Evolutionary conservation across 2,888 invertebrate genomes (phyloP).

Genomic region (Stenchaetothrips biformis): DNA sequence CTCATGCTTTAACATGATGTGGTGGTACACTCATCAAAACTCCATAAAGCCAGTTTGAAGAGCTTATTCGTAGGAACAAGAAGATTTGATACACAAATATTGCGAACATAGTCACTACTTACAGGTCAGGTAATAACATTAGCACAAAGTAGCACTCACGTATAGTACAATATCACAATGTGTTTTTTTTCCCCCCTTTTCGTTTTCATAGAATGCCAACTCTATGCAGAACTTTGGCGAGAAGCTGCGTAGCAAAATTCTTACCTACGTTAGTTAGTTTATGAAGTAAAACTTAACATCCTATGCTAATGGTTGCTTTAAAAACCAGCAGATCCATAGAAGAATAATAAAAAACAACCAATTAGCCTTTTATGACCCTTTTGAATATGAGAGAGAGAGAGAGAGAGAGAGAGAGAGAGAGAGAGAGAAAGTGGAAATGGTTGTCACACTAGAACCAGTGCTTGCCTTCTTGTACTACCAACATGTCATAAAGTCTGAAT

Average conservation of each 20-base stretch:
- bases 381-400: not conserved
- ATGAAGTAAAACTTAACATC: not conserved
- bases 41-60: not conserved
- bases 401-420: too few species aligned
- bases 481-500: not conserved
- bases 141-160: conserved; percentile 2
- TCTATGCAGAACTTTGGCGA: not conserved
- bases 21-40: not conserved
- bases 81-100: not conserved
- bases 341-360: not conserved
- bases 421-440: too few species aligned
- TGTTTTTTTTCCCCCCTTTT: not conserved
- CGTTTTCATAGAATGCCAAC: not conserved
- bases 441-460: not conserved
- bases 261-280: not conserved
- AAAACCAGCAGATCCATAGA: not conserved
- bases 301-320: not conserved
- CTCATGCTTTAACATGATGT: not conserved
- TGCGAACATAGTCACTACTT: not conserved
- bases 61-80: not conserved
- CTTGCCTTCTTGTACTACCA: not conserved
- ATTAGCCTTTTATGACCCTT: not conserved
- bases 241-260: not conserved
- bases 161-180: conserved; percentile 5
- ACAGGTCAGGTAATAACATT: not conserved